Evolutionary conservation across 23 tunicate species (phyloP).

Genomic region (Oikopleura dioica): DNA sequence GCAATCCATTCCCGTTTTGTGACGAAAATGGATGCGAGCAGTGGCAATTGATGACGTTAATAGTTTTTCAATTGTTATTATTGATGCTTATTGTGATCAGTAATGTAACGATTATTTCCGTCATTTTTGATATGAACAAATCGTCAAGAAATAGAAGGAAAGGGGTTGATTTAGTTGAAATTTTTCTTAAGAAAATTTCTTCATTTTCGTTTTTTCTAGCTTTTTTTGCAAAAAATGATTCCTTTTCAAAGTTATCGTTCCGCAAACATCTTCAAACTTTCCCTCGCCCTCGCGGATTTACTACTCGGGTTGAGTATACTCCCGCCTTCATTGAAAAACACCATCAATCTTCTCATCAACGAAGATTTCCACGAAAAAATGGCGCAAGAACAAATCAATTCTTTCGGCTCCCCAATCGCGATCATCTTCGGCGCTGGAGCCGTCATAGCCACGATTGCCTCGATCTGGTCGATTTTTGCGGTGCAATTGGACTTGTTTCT

Average conservation of each 20-base stretch:
- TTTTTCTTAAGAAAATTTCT: no score
- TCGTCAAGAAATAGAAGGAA: background rate
- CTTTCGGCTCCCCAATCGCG: background rate
- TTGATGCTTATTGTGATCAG: background rate
- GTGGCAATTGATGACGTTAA: background rate
- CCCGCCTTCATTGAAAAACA: no score
- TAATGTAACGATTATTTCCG: background rate
- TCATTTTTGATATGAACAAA: background rate
- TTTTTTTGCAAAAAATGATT: no score
- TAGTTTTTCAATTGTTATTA: background rate
- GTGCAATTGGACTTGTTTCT: background rate
- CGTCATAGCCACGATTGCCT: background rate
- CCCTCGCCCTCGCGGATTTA: constrained; percentile 5
- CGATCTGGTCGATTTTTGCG: background rate
- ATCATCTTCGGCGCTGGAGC: constrained; percentile 10
- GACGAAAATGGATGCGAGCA: background rate
- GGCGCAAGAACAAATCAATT: background rate
- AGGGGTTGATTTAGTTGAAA: no score
- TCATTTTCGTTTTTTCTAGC: no score
- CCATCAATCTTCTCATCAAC: background rate
- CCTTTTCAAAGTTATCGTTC: no score
- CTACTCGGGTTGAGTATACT: background rate
- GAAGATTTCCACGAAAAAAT: background rate
- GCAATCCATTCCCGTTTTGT: constrained; percentile 7
- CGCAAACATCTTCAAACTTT: background rate